Conservation (phyloP, 2,888 invertebrate species). For the Oeneis ivallda region DNA sequence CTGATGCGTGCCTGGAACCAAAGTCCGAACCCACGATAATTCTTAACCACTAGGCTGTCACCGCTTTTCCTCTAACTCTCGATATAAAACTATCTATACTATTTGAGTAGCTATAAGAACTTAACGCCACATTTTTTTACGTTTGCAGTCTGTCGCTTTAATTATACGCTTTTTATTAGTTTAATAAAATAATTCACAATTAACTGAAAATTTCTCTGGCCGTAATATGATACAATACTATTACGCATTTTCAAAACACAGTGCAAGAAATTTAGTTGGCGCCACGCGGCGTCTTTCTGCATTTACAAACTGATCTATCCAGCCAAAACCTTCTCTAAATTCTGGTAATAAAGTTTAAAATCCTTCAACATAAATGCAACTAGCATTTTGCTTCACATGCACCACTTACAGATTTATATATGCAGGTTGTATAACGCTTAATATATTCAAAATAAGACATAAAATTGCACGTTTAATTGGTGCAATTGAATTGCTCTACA, state of each 20-base stretch:
- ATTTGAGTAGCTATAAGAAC: too few species aligned
- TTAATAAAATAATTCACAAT: background rate
- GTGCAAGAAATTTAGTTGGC: constrained; percentile 41
- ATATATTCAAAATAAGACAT: constrained; percentile 8
- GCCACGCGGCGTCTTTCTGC: constrained; percentile 34
- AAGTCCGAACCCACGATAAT: too few species aligned
- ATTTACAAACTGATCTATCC: constrained; percentile 6
- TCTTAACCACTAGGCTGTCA: too few species aligned
- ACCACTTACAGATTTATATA: background rate
- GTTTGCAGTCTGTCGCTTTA: too few species aligned
- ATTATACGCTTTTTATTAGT: too few species aligned
- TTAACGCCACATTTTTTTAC: too few species aligned
- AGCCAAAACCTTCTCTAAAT: background rate
- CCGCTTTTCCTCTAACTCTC: too few species aligned
- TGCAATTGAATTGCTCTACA: background rate
- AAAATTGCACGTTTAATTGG: constrained; percentile 15
- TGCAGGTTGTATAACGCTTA: background rate
- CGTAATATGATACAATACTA: constrained; percentile 7
- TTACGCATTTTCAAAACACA: constrained; percentile 28
- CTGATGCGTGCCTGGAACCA: too few species aligned
- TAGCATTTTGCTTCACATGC: constrained; percentile 2
- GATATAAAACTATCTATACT: too few species aligned
- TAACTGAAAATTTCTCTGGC: constrained; percentile 18
- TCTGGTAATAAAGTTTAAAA: background rate
- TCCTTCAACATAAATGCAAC: background rate